phyloP scores from a whole-genome alignment of 1,140 invertebrate species.

The Drosophila sucinea region DNA sequence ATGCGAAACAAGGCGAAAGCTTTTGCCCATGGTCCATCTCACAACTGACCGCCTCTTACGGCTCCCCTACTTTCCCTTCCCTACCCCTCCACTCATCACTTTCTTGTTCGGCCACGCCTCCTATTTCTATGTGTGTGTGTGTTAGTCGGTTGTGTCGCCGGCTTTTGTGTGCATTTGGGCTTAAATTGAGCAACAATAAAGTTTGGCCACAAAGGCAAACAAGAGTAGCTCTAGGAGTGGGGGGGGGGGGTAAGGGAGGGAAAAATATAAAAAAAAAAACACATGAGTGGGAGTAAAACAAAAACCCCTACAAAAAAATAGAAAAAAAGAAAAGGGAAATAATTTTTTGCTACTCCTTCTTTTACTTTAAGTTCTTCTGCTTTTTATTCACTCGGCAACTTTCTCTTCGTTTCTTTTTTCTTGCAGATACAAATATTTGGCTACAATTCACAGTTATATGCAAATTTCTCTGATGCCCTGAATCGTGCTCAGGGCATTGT shows the following conservation, averaged over 20 bases:
- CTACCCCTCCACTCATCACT: neutral
- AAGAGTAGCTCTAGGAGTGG: slow-evolving; percentile 8
- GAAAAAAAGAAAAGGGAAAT: neutral
- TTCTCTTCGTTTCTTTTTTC: slow-evolving; percentile 81
- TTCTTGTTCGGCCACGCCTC: slow-evolving; percentile 12
- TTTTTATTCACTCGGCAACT: slow-evolving; percentile 1
- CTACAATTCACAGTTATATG: slow-evolving; percentile 96
- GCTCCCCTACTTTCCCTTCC: too few species aligned
- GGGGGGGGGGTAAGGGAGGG: slow-evolving; percentile 7
- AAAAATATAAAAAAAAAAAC: neutral
- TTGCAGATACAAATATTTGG: slow-evolving; percentile 95
- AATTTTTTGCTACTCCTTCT: neutral
- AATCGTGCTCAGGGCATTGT: slow-evolving; percentile 95
- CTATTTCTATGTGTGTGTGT: slow-evolving; percentile 3
- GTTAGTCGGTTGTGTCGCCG: slow-evolving; percentile 25
- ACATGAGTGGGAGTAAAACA: slow-evolving; percentile 26
- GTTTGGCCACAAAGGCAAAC: slow-evolving; percentile 54
- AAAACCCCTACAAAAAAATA: neutral
- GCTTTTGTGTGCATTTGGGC: slow-evolving; percentile 61
- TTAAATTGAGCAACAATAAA: slow-evolving; percentile 75
- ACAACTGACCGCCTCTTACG: neutral
- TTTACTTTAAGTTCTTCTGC: neutral
- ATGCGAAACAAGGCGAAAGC: slow-evolving; percentile 62
- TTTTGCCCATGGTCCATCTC: slow-evolving; percentile 27
- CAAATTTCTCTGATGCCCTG: slow-evolving; percentile 94